phyloP scores from a whole-genome alignment of 2,888 invertebrate species.

The Halocaridina rubra region DNA sequence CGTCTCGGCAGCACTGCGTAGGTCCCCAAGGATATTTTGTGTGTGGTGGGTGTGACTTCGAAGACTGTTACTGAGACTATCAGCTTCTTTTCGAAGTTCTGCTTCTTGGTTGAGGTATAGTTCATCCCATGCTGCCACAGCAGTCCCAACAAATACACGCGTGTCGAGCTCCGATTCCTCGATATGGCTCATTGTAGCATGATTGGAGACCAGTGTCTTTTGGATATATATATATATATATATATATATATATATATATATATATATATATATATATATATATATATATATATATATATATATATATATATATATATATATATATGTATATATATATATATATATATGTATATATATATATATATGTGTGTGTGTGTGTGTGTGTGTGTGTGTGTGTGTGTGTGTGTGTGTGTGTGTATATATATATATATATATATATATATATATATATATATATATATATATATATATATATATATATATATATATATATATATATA shows the following conservation, averaged over 20 bases:
- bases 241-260: neutral
- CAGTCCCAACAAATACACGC: slow-evolving; percentile 58
- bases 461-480: neutral
- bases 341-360: neutral
- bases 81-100: slow-evolving; percentile 64
- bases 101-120: slow-evolving; percentile 64
- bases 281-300: neutral
- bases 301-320: neutral
- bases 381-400: neutral
- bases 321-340: neutral
- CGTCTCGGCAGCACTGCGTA: slow-evolving; percentile 52
- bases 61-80: slow-evolving; percentile 61
- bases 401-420: neutral
- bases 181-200: slow-evolving; percentile 42
- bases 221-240: neutral
- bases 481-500: neutral
- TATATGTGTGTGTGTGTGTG: neutral
- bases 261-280: neutral
- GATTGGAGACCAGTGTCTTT: slow-evolving; percentile 56
- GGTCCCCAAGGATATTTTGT: slow-evolving; percentile 59
- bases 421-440: neutral
- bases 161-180: slow-evolving; percentile 60
- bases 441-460: neutral
- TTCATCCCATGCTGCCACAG: slow-evolving; percentile 64
- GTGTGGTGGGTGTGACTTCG: slow-evolving; percentile 63